phyloP scores from a whole-genome alignment of 2,113 vertebrate species.

The Periophthalmus modestus region DNA sequence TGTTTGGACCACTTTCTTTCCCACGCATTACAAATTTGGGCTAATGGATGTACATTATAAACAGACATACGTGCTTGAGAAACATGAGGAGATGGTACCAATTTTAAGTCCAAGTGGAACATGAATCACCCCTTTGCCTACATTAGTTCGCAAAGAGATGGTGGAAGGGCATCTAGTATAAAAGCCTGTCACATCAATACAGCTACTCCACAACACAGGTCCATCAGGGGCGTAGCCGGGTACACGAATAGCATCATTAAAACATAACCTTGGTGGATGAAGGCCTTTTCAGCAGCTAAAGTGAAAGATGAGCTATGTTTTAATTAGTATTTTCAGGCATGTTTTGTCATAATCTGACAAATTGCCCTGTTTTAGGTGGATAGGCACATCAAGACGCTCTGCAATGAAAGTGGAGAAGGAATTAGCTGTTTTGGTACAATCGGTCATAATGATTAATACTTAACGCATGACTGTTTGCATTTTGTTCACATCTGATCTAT shows the following conservation, averaged over 20 bases:
- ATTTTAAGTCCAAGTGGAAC: not conserved
- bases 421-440: not conserved
- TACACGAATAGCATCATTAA: no score
- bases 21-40: not conserved
- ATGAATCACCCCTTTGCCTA: not conserved
- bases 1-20: no score
- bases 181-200: not conserved
- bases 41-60: not conserved
- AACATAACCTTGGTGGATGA: not conserved
- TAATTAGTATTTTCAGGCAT: slow-evolving; percentile 1
- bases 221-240: not conserved
- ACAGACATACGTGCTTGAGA: not conserved
- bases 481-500: not conserved
- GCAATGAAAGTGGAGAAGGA: not conserved
- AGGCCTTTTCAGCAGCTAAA: not conserved
- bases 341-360: not conserved
- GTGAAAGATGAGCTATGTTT: not conserved
- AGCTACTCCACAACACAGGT: not conserved
- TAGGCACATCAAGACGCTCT: not conserved
- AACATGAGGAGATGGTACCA: not conserved
- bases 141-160: not conserved
- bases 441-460: slow-evolving; percentile 3
- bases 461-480: not conserved
- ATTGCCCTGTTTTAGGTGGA: not conserved
- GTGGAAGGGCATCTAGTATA: not conserved